A percentile compares a stretch with the other conserved stretches of the same genome.
phyloP scores from a whole-genome alignment of 2,888 invertebrate genomes.

The Chrysolina americana region DNA sequence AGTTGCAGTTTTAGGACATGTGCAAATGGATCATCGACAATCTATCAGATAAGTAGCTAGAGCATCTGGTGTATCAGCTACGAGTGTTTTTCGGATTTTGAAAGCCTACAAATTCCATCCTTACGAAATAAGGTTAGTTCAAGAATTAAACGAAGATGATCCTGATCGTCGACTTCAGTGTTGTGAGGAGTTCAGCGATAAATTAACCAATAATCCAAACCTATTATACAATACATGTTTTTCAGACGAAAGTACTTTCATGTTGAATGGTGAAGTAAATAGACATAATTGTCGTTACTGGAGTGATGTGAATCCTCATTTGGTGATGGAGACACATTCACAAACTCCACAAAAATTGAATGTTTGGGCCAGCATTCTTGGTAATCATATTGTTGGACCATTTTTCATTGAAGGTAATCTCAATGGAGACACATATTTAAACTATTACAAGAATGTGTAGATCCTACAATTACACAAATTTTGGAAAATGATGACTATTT shows the following conservation, averaged over 20 bases:
- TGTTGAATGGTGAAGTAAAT: conserved; percentile 24
- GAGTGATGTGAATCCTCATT: no score
- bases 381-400: not conserved
- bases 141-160: not conserved
- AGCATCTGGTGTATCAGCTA: not conserved
- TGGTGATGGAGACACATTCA: not conserved
- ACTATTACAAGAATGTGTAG: no score
- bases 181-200: not conserved
- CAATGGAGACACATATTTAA: no score
- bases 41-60: not conserved
- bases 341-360: no score
- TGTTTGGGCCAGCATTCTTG: not conserved
- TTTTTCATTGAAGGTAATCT: not conserved
- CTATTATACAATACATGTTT: conserved; percentile 14
- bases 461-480: not conserved
- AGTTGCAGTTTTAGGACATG: no score
- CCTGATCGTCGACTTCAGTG: not conserved
- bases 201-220: not conserved
- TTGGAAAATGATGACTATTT: not conserved
- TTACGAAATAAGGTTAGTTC: not conserved
- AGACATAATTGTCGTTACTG: conserved; percentile 29
- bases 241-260: conserved; percentile 28
- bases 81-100: no score
- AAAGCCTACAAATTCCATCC: not conserved
- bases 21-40: not conserved